Evolutionary conservation across 1,140 invertebrate genomes (phyloP).

Genomic region (Vanessa tameamea): DNA sequence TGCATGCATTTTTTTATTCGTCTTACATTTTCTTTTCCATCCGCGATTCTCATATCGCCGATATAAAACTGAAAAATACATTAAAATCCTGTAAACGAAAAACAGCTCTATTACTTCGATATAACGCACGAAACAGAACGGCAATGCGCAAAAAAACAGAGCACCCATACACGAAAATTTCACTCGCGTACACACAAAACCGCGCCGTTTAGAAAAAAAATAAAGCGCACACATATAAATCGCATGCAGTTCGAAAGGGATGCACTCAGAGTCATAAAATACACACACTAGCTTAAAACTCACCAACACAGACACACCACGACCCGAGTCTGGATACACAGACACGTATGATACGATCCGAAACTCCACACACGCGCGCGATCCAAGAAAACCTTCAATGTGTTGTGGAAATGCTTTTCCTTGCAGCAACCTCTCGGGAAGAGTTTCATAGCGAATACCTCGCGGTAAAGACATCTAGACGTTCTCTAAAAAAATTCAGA

Average conservation of each 20-base stretch:
- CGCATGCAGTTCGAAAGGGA: slow-evolving; percentile 79
- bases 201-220: slow-evolving; percentile 76
- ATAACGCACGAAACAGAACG: slow-evolving; percentile 46
- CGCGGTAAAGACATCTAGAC: slow-evolving; percentile 79
- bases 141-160: slow-evolving; percentile 58
- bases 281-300: slow-evolving; percentile 57
- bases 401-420: slow-evolving; percentile 80
- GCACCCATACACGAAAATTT: slow-evolving; percentile 65
- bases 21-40: slow-evolving; percentile 79
- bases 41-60: slow-evolving; percentile 80
- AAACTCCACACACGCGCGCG: slow-evolving; percentile 50
- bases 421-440: slow-evolving; percentile 79
- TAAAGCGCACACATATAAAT: slow-evolving; percentile 78
- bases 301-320: slow-evolving; percentile 47
- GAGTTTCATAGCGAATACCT: slow-evolving; percentile 81
- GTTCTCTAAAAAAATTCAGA: slow-evolving; percentile 63
- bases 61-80: slow-evolving; percentile 81
- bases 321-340: slow-evolving; percentile 56
- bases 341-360: slow-evolving; percentile 49
- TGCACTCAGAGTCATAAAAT: slow-evolving; percentile 80
- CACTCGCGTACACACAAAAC: slow-evolving; percentile 61
- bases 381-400: slow-evolving; percentile 75
- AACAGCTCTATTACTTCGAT: slow-evolving; percentile 18
- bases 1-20: slow-evolving; percentile 78
- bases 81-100: slow-evolving; percentile 53